These are phyloP conservation scores for Nemopilema nomurai DNA, from an alignment of 30 jellyfish, hydroid and myxozoan genomes.

Conservation along the genomic window DNA sequence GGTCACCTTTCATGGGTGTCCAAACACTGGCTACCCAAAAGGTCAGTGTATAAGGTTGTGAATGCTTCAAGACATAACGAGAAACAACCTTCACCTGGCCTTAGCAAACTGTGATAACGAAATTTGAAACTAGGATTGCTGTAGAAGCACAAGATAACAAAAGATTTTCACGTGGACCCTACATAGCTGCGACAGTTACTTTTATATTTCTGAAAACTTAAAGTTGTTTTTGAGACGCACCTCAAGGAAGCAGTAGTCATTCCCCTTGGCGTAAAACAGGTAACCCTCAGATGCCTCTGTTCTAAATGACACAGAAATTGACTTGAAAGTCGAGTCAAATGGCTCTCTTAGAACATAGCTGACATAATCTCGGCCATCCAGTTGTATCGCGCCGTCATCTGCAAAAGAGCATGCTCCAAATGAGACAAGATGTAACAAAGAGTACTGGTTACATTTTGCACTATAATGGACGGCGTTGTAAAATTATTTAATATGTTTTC, in stretches of 20 bases:
- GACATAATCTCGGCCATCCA: conserved; percentile 88
- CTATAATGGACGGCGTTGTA: background rate
- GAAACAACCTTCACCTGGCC: too few relatives aligned
- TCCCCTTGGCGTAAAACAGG: conserved; percentile 83
- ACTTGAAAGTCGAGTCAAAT: conserved; percentile 80
- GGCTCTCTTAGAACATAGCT: conserved; percentile 69
- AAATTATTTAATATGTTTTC: background rate
- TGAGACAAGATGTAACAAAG: background rate
- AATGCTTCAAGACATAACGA: too few relatives aligned
- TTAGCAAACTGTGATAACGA: too few relatives aligned
- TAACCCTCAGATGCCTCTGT: conserved; percentile 81
- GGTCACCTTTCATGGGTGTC: too few relatives aligned
- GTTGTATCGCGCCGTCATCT: conserved; percentile 90
- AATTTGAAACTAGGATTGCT: too few relatives aligned
- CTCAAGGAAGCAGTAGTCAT: conserved; percentile 92
- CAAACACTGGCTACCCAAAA: too few relatives aligned
- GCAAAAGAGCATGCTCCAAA: background rate
- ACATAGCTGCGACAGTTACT: too few relatives aligned
- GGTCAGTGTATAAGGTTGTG: too few relatives aligned
- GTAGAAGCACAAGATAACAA: too few relatives aligned
- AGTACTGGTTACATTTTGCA: background rate
- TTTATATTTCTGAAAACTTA: too few relatives aligned
- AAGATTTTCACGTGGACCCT: too few relatives aligned
- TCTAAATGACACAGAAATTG: conserved; percentile 80
- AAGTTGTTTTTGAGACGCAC: conserved; percentile 7